Conservation (phyloP, 1,140 invertebrate species). For the Wiebesia pumilae region DNA sequence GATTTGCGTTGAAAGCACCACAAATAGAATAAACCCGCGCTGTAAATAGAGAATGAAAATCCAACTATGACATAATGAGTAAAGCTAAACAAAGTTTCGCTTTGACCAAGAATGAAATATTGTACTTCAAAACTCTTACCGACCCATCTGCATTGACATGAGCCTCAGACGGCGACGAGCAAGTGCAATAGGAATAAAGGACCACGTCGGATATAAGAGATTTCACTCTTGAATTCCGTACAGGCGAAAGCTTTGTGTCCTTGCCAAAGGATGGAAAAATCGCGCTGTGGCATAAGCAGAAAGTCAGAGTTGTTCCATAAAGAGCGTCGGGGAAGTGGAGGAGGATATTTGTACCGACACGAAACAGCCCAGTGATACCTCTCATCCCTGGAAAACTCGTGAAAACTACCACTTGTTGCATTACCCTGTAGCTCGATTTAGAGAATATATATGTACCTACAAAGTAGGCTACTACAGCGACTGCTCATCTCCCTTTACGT, state of each 20-base stretch:
- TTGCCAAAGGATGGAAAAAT: conserved; percentile 57
- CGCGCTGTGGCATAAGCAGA: conserved; percentile 41
- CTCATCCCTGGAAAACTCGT: conserved; percentile 74
- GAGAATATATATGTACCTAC: conserved; percentile 58
- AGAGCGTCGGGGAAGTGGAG: conserved; percentile 51
- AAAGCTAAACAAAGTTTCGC: too few relatives aligned
- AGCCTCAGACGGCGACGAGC: background rate
- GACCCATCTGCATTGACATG: background rate
- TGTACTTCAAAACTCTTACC: background rate
- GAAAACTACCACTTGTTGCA: conserved; percentile 76
- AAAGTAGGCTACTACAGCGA: conserved; percentile 26
- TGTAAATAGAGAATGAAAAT: conserved; percentile 2
- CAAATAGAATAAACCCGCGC: background rate
- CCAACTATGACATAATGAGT: background rate
- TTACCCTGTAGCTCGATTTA: conserved; percentile 67
- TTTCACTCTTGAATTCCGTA: conserved; percentile 65
- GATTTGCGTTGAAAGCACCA: background rate
- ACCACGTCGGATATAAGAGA: conserved; percentile 56
- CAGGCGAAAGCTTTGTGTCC: background rate
- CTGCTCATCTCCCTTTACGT: background rate
- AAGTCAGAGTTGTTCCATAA: conserved; percentile 52
- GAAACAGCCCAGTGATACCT: conserved; percentile 65
- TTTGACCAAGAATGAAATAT: conserved; percentile 15
- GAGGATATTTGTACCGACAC: conserved; percentile 60
- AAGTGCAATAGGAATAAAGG: conserved; percentile 41